phyloP scores from a whole-genome alignment of 2,113 vertebrate species.

The Oostethus manadensis region DNA sequence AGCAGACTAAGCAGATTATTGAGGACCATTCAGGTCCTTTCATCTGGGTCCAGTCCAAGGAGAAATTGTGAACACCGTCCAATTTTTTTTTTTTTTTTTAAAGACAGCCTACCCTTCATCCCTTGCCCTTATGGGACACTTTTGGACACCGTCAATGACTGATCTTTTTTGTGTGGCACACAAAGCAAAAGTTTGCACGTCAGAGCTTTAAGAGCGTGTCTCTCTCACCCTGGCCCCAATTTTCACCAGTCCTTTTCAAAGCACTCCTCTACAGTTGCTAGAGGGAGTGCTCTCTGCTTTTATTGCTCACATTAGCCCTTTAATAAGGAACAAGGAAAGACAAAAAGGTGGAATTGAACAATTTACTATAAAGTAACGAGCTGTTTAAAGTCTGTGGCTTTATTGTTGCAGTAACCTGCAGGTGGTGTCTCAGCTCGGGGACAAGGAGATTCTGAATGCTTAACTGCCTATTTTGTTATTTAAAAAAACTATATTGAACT shows the following conservation, averaged over 20 bases:
- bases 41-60: constrained; percentile 97
- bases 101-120: constrained; percentile 9
- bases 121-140: neutral
- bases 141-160: neutral
- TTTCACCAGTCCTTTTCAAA: constrained; percentile 33
- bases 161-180: neutral
- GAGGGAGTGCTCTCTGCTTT: neutral
- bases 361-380: neutral
- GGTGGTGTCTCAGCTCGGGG: constrained; percentile 16
- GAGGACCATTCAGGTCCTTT: constrained; percentile 93
- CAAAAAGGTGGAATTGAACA: neutral
- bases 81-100: neutral
- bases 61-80: constrained; percentile 85
- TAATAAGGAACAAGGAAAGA: neutral
- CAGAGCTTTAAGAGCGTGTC: constrained; percentile 86
- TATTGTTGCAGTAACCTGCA: neutral
- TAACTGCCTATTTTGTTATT: constrained; percentile 99
- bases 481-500: constrained; percentile 90
- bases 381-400: neutral
- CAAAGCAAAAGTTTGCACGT: constrained; percentile 83
- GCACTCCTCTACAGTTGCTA: constrained; percentile 13
- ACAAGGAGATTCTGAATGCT: constrained; percentile 85
- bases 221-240: constrained; percentile 56
- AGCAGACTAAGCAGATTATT: constrained; percentile 95
- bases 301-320: constrained; percentile 1